Evolutionary conservation across 1,140 invertebrate species (phyloP), one percentile per base, ranked within the genome.

Genomic region (Carposina sasakii): DNA sequence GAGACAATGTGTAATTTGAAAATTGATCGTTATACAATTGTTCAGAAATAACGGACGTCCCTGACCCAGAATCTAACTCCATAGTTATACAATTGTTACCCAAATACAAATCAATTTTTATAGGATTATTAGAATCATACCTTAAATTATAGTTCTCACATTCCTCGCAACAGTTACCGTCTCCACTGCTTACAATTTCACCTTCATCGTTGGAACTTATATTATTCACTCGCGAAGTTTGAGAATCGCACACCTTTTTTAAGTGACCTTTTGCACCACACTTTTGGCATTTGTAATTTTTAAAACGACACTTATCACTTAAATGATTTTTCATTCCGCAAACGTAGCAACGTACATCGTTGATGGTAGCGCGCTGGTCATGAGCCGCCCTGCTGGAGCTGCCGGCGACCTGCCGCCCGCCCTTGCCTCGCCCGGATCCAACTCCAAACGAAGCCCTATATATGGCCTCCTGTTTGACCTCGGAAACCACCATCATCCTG

Each of bases 1-100:
- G 10, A 21, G 10, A 6, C 19, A 42, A 19, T 16, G 3, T 9
- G 1, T 13, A n/a, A 2, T 28, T 13, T 3, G 40, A 28, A 28
- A 42, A 42, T 8, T 26, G 40, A 12, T 12, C 10, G 2, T 13
- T 1, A 42, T 42, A 42, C 10, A 42, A 28, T 42, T 42, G 24
- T 13, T 42, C 40, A 12, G 40, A 42, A 3, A 42, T 42, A 16
- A 42, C 40, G 2, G 22, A 13, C 6, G n/a, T n/a, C 10, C 40
- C 40, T 9, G 40, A 42, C n/a, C 40, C 40, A 13, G 9, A 26
- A 42, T 42, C 40, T 28, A 42, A 19, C 15, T 42, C 40, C 40
- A 42, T 42, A 13, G 9, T 15, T 28, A 42, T 16, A 13, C 6
- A n/a, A 13, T 2, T 3, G 5, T 28, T 15, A 16, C 16, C 16